Conservation (phyloP, 2,888 invertebrate genomes). For the Flabesymbios commensalis region DNA sequence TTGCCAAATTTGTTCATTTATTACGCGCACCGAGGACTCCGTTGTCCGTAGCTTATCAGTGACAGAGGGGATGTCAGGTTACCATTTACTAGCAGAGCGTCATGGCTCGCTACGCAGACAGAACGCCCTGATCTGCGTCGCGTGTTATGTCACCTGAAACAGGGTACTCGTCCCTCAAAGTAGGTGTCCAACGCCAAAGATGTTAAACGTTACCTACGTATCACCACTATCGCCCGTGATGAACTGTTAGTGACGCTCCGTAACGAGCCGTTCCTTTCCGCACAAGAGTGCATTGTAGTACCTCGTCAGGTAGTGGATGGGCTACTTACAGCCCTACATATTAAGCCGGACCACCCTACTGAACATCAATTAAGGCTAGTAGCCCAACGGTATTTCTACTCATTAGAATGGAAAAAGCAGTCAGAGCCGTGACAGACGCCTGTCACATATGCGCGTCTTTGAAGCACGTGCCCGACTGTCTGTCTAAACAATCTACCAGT, state of each 20-base stretch:
- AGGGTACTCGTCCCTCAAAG: neutral
- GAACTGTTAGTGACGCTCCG: neutral
- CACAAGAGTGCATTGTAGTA: neutral
- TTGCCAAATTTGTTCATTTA: neutral
- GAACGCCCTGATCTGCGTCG: neutral
- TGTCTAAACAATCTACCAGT: neutral
- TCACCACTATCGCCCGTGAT: neutral
- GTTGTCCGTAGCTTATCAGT: neutral
- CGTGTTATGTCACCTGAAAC: neutral
- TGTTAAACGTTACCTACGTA: neutral
- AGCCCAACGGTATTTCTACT: neutral
- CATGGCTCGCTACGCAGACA: neutral
- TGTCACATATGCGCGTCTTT: neutral
- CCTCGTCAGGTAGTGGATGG: neutral
- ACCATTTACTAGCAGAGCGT: neutral
- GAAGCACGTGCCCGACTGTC: neutral
- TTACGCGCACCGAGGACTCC: neutral
- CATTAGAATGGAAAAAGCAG: neutral
- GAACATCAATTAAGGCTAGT: too few relatives aligned
- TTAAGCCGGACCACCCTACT: neutral
- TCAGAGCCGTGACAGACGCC: neutral
- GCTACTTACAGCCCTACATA: neutral
- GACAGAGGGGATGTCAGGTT: neutral
- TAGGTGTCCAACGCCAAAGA: neutral
- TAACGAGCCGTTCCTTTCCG: neutral